Evolutionary conservation across 1,140 invertebrate species (phyloP).

Genomic region (Diabrotica virgifera): DNA sequence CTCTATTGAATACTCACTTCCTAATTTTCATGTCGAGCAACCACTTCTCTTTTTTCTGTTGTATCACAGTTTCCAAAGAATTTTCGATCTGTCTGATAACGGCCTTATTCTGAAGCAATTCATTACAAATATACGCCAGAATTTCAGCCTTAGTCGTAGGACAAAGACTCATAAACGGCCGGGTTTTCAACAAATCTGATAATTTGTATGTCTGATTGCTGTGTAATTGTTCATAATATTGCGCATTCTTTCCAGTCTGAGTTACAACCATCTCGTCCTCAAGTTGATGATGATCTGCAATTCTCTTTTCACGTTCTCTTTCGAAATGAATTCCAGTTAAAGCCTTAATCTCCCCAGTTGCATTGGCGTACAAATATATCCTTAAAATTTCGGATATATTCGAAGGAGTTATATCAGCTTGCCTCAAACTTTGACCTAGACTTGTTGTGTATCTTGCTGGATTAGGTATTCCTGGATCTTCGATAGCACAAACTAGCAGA

Average conservation of each 20-base stretch:
- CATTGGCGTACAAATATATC: conserved; percentile 84
- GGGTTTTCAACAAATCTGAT: conserved; percentile 66
- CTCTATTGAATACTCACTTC: conserved; percentile 61
- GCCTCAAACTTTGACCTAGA: conserved; percentile 84
- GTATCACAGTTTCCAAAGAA: conserved; percentile 70
- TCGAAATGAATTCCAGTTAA: conserved; percentile 74
- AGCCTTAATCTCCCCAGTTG: conserved; percentile 80
- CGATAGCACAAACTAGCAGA: conserved; percentile 86
- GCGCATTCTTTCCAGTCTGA: conserved; percentile 66
- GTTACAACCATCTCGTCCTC: conserved; percentile 60
- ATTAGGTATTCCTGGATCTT: conserved; percentile 92
- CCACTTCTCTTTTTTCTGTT: conserved; percentile 76
- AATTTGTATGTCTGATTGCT: conserved; percentile 72
- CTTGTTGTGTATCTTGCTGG: conserved; percentile 81
- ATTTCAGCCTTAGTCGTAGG: conserved; percentile 84
- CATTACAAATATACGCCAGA: conserved; percentile 88
- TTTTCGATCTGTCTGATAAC: conserved; percentile 78
- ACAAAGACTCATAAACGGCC: conserved; percentile 82
- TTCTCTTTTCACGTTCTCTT: conserved; percentile 69
- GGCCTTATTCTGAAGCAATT: conserved; percentile 87
- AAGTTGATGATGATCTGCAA: conserved; percentile 76
- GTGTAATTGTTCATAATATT: conserved; percentile 74
- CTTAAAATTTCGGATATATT: conserved; percentile 90
- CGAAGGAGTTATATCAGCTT: conserved; percentile 86
- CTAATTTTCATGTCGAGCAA: conserved; percentile 83